Conservation (phyloP, 2,888 invertebrate genomes). For the Sycophila texana region DNA sequence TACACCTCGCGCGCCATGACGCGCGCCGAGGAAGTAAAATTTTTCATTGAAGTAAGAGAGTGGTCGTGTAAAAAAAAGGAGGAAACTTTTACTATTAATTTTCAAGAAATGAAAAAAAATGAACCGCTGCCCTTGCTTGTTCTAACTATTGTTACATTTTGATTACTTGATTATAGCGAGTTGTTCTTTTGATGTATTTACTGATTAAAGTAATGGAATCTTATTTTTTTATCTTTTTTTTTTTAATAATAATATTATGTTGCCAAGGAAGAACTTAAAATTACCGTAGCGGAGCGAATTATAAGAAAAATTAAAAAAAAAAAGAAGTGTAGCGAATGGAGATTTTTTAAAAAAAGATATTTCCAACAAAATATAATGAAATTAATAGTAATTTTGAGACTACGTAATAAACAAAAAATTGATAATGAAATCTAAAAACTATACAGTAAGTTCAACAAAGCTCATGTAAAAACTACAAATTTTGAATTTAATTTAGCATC, state of each 20-base stretch:
- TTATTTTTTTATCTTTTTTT: conserved; percentile 48
- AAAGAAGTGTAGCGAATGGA: neutral
- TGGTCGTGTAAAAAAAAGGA: conserved; percentile 22
- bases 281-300: conserved; percentile 24
- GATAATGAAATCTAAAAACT: conserved; percentile 20
- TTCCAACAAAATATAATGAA: neutral
- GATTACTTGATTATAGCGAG: conserved; percentile 64
- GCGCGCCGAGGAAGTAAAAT: conserved; percentile 27
- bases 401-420: conserved; percentile 9
- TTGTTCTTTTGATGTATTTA: conserved; percentile 65
- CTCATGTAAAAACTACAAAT: neutral
- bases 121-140: conserved; percentile 59
- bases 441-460: conserved; percentile 9
- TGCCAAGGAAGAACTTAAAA: conserved; percentile 45
- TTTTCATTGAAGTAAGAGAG: conserved; percentile 24
- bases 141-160: conserved; percentile 64
- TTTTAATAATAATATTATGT: conserved; percentile 53
- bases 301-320: conserved; percentile 24
- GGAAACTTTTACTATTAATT: neutral
- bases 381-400: conserved; percentile 8
- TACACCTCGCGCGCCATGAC: conserved; percentile 20
- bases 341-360: neutral
- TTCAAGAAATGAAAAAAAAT: conserved; percentile 30
- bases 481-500: neutral
- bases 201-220: conserved; percentile 59